Evolutionary conservation across 2,113 vertebrate genomes (phyloP).

Genomic region (Anhinga rufa): DNA sequence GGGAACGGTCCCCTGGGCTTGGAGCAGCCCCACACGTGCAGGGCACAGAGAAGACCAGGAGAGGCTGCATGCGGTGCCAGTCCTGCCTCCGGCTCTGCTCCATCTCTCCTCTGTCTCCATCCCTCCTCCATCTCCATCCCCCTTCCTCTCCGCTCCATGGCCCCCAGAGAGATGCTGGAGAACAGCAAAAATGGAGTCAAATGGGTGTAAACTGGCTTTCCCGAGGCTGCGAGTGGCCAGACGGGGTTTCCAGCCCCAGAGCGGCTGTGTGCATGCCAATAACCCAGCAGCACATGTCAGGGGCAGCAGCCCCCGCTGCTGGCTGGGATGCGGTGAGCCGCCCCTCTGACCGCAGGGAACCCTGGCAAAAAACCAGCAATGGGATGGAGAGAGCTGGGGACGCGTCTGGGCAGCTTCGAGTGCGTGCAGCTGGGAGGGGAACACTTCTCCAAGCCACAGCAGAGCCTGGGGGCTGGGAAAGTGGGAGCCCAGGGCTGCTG

Average conservation of each 20-base stretch:
- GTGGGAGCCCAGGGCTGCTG: neutral
- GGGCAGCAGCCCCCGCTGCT: neutral
- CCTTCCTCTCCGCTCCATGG: too few relatives aligned
- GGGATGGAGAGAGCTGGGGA: neutral
- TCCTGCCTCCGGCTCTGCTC: neutral
- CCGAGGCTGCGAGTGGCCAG: rapidly evolving
- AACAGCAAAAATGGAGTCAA: neutral
- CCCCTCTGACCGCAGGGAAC: neutral
- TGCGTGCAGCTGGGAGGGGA: neutral
- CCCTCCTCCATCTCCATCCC: neutral
- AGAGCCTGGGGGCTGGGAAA: neutral
- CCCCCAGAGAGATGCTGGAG: rapidly evolving
- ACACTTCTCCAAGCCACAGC: neutral
- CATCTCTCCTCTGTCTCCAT: neutral
- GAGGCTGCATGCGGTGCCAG: neutral
- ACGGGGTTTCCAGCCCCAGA: neutral
- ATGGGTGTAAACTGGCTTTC: neutral
- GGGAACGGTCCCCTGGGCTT: neutral
- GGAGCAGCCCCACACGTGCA: rapidly evolving
- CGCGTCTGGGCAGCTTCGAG: rapidly evolving
- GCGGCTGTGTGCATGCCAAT: neutral
- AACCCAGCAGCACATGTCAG: neutral
- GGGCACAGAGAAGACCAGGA: neutral
- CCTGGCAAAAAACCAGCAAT: rapidly evolving
- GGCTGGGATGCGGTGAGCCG: rapidly evolving